Evolutionary conservation across 2,113 vertebrate genomes (phyloP), one percentile per base, ranked within the genome.

Genomic region (Phaethornis superciliosus): DNA sequence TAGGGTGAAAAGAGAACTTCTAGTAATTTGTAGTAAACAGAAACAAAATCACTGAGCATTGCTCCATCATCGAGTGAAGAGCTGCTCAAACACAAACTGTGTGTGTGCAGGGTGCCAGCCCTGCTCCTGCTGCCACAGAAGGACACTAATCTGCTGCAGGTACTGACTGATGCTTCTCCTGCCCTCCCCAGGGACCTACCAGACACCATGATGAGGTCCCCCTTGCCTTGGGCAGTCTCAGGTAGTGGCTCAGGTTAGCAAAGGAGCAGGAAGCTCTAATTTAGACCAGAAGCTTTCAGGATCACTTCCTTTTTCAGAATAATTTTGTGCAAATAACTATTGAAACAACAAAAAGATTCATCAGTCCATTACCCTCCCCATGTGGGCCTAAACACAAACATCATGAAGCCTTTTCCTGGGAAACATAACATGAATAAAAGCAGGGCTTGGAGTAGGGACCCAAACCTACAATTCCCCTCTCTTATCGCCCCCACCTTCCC

Each of bases 321-420:
- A 81, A 75, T 70, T 88, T 92, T 49, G 54, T 64, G 64, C 65
- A 84, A 89, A 81, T 78, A 93, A 63, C 47, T 77, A 92, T 70
- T 85, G 85, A 90, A 40, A 90, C 72, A 83, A 80, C 60, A 88
- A 44, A 60, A 71, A 72, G 54, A 74, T 26, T n/a, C n/a, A n/a
- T 37, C 44, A 64, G 35, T 32, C 69, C 51, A 4, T 8, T n/a
- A 42, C 37, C 47, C 60, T 83, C 33, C 58, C 35, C 35, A 15
- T 6, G 4, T 0, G 0, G 54, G 46, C 54, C 81, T 30, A n/a
- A 95, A 75, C 33, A 59, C 68, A 96, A 93, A 83, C 33, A 90
- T 81, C n/a, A 5, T 83, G 88, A 93, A 89, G 37, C 8, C 59
- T 74, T 60, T 85, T 85, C 55, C 63, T 70, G 28, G 67, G 67